These are phyloP conservation scores for Drosophila pegasa DNA, from an alignment of 2,888 invertebrate genomes.

Conservation along the genomic window DNA sequence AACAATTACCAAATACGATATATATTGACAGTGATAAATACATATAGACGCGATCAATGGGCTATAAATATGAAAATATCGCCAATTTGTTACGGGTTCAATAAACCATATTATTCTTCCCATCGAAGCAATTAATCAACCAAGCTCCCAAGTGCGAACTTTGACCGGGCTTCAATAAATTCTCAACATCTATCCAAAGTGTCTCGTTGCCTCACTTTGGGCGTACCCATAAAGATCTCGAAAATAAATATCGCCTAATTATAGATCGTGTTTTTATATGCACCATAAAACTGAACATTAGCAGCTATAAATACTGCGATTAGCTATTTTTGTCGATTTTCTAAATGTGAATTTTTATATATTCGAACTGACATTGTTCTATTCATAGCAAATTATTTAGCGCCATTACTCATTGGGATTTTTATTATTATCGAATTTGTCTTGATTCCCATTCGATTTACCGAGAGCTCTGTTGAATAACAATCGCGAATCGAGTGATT, in stretches of 20 bases:
- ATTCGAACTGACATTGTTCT: constrained; percentile 15
- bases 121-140: constrained; percentile 39
- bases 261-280: constrained; percentile 14
- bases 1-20: constrained; percentile 32
- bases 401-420: not conserved
- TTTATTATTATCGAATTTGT: not conserved
- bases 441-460: not conserved
- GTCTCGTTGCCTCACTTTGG: not conserved
- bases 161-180: constrained; percentile 22
- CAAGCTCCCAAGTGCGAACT: constrained; percentile 23
- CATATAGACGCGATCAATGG: constrained; percentile 13
- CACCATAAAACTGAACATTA: constrained; percentile 9
- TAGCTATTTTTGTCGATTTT: not conserved
- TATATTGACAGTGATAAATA: constrained; percentile 56
- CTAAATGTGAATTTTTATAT: not conserved
- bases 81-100: constrained; percentile 41
- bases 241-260: not conserved
- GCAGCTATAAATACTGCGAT: constrained; percentile 18
- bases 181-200: too few species aligned
- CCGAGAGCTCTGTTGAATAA: not conserved
- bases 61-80: constrained; percentile 42
- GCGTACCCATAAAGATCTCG: not conserved
- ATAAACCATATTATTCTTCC: constrained; percentile 34
- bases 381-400: constrained; percentile 11
- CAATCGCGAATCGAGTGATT: too few species aligned